Evolutionary conservation across 2,888 invertebrate species (phyloP).

Genomic region (Malacosoma neustria): DNA sequence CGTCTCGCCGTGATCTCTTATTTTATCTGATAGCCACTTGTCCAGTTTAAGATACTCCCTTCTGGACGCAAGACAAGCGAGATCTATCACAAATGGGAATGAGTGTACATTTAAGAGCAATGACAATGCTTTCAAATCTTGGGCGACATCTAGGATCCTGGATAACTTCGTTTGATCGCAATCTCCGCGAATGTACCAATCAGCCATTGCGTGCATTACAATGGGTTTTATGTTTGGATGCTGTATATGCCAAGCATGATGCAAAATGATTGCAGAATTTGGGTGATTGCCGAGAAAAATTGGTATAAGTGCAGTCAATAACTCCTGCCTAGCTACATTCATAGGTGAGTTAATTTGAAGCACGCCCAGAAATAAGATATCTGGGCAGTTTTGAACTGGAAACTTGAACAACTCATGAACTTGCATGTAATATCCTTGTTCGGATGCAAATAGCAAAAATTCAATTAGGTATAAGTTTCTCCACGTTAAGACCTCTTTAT

Average conservation of each 20-base stretch:
- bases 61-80: conserved; percentile 97
- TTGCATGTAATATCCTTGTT: conserved; percentile 87
- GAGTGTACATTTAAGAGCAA: conserved; percentile 92
- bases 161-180: conserved; percentile 95
- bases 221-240: conserved; percentile 83
- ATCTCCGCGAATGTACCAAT: conserved; percentile 95
- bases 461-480: conserved; percentile 94
- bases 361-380: conserved; percentile 91
- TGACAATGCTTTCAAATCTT: conserved; percentile 94
- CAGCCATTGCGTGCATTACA: conserved; percentile 97
- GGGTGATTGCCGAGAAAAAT: conserved; percentile 96
- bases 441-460: conserved; percentile 88
- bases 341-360: conserved; percentile 90
- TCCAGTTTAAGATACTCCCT: conserved; percentile 98
- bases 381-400: conserved; percentile 95
- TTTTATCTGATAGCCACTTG: conserved; percentile 98
- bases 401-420: conserved; percentile 93
- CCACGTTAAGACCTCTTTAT: conserved; percentile 95
- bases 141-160: conserved; percentile 96
- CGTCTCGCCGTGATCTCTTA: conserved; percentile 94
- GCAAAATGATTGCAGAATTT: conserved; percentile 96
- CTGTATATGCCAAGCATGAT: conserved; percentile 95
- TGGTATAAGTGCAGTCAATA: conserved; percentile 91
- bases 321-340: conserved; percentile 86
- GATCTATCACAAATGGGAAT: conserved; percentile 96